A percentile compares a stretch with the other conserved stretches of the same genome.
Evolutionary conservation across 2,113 vertebrate genomes (phyloP).

Genomic region (Athene noctua): DNA sequence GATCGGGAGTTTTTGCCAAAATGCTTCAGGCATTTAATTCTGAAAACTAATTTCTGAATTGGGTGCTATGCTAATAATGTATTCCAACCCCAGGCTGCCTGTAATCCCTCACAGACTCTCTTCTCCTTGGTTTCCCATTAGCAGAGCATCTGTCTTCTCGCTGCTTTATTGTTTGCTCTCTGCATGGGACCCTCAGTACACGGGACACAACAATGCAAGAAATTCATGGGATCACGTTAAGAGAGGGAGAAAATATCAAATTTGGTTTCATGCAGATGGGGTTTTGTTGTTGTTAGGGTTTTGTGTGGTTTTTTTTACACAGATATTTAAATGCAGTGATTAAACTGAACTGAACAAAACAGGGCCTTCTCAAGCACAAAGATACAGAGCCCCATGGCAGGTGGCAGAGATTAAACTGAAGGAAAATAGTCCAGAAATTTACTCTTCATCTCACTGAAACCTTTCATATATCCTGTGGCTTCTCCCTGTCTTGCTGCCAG

Average conservation of each 20-base stretch:
- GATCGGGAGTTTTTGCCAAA: constrained; percentile 45
- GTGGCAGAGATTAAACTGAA: constrained; percentile 3
- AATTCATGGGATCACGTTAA: constrained; percentile 29
- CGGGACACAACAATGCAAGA: constrained; percentile 44
- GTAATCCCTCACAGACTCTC: constrained; percentile 62
- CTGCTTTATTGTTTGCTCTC: constrained; percentile 56
- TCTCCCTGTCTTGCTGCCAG: not conserved
- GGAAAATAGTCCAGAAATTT: not conserved
- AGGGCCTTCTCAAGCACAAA: not conserved
- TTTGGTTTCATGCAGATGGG: constrained; percentile 45
- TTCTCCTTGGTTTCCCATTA: constrained; percentile 58
- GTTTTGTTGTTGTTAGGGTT: not conserved
- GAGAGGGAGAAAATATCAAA: constrained; percentile 41
- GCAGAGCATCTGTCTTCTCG: constrained; percentile 61
- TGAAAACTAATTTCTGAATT: constrained; percentile 61
- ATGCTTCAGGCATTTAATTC: constrained; percentile 48
- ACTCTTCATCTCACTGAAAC: not conserved
- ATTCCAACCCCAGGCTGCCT: constrained; percentile 56
- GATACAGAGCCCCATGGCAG: not conserved
- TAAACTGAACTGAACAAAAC: not conserved
- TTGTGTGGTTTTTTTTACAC: not conserved
- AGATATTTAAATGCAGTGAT: not conserved
- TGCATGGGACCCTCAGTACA: constrained; percentile 48
- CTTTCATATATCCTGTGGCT: not conserved
- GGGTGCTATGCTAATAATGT: constrained; percentile 57